Conservation (phyloP, 2,113 vertebrate species). For the Macheiramphus alcinus region DNA sequence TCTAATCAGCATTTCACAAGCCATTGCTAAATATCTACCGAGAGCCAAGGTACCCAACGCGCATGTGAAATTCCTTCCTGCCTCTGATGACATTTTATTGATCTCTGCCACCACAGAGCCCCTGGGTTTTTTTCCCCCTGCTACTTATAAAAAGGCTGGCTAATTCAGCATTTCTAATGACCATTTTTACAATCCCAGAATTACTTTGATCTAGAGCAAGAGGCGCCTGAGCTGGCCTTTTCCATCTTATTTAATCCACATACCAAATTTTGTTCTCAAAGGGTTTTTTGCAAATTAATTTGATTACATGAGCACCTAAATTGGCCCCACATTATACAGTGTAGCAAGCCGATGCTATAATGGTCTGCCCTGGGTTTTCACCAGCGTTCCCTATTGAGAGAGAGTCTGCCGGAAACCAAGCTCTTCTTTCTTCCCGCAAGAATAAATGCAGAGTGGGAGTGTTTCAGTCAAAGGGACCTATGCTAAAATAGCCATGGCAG, state of each 20-base stretch:
- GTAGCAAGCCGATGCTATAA: background rate
- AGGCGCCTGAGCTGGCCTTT: background rate
- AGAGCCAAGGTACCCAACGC: background rate
- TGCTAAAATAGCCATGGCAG: background rate
- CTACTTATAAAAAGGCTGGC: background rate
- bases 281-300: background rate
- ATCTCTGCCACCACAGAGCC: background rate
- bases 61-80: background rate
- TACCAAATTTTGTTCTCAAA: background rate
- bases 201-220: background rate
- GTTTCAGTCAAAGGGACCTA: background rate
- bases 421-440: background rate
- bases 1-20: background rate
- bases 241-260: background rate
- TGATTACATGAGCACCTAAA: background rate
- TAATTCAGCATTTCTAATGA: background rate
- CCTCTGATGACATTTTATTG: background rate
- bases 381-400: background rate
- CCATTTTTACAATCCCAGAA: background rate
- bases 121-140: background rate
- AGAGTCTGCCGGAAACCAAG: background rate
- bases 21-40: background rate
- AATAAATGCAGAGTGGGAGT: background rate
- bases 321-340: fast-evolving
- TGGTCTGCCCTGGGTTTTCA: background rate